Evolutionary conservation across 2,113 vertebrate species (phyloP), one percentile per base, ranked within the genome.

Genomic region (Lampris megalopsis): DNA sequence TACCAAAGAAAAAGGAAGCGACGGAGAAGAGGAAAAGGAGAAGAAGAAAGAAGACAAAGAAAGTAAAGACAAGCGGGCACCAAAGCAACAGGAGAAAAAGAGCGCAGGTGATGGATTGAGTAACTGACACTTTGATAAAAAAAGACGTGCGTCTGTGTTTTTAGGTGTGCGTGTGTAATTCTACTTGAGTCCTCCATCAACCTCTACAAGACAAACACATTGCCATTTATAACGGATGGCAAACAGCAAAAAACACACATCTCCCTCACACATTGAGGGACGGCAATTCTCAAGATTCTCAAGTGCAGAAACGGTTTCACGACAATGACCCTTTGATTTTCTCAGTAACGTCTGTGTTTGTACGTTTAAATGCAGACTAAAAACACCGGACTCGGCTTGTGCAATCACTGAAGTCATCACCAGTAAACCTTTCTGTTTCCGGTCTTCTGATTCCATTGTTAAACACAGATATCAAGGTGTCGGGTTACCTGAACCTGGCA

Each of bases 401-500:
- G 24, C 24, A 24, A 24, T 24, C 24, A 24, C 24, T 24, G 24
- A 24, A 24, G 24, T 45, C 43, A 2, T 45, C 43, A 45, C 1
- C 4, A 4, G 7, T 45, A 45, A 24, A 45, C 43, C 7, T 2
- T 45, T 45, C 43, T 45, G 4, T 45, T 4, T 45, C 43, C 43
- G 4, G 4, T 45, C 43, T 5, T 7, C 43, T 2, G 4, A 45
- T 45, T 45, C 9, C 38, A 8, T 38, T 9, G 6, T 6, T 42
- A 2, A 24, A 3, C 77, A 9, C 60, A 96, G 96, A 96, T 13
- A 95, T 98, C 76, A 96, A 95, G 13, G 97, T 97, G 7, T 96
- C 96, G 0, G 97, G 93, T 1, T 97, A 97, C 86, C 88, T 98
- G 70, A 97, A 98, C 88, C 90, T 97, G 88, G 97, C 96, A 0